Percentiles rank a stretch among this genome's conserved stretches.
Evolutionary conservation across 1,140 invertebrate genomes (phyloP).

Genomic region (Drosophila parvula): DNA sequence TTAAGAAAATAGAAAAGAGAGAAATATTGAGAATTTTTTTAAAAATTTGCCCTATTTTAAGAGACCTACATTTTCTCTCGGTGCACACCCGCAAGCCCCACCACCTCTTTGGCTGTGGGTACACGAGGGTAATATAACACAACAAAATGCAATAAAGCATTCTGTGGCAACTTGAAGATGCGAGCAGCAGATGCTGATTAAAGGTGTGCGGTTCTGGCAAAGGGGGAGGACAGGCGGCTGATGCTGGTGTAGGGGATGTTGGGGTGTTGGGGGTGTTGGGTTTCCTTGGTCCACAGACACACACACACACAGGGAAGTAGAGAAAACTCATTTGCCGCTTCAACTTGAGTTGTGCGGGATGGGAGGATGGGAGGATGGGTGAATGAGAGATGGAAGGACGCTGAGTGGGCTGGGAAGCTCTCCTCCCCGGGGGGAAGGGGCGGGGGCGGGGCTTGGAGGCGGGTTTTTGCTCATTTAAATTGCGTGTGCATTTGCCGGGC

Average conservation of each 20-base stretch:
- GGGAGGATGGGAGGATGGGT: background rate
- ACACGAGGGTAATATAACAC: slow-evolving; percentile 81
- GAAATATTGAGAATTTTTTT: too few species aligned
- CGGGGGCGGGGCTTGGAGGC: slow-evolving; percentile 7
- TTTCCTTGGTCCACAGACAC: slow-evolving; percentile 21
- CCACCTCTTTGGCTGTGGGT: slow-evolving; percentile 29
- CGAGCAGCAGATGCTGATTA: slow-evolving; percentile 82
- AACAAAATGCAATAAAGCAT: slow-evolving; percentile 83
- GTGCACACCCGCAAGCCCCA: slow-evolving; percentile 1
- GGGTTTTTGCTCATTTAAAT: slow-evolving; percentile 74
- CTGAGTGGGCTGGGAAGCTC: background rate
- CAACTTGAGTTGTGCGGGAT: slow-evolving; percentile 45
- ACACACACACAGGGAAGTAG: slow-evolving; percentile 36
- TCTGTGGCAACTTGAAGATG: slow-evolving; percentile 82
- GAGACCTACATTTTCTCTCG: too few species aligned
- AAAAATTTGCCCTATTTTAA: too few species aligned
- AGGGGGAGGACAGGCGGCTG: slow-evolving; percentile 16
- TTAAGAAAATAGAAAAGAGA: too few species aligned
- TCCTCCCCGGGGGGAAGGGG: slow-evolving; percentile 26
- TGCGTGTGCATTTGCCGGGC: slow-evolving; percentile 77
- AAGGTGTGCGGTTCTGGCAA: slow-evolving; percentile 73
- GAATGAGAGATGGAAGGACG: background rate
- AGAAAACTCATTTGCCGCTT: slow-evolving; percentile 76
- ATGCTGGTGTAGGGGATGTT: background rate
- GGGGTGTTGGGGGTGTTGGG: slow-evolving; percentile 4